Base-by-base conservation (phyloP, 2,113 vertebrate genomes). In the Anoura caudifer region DNA sequence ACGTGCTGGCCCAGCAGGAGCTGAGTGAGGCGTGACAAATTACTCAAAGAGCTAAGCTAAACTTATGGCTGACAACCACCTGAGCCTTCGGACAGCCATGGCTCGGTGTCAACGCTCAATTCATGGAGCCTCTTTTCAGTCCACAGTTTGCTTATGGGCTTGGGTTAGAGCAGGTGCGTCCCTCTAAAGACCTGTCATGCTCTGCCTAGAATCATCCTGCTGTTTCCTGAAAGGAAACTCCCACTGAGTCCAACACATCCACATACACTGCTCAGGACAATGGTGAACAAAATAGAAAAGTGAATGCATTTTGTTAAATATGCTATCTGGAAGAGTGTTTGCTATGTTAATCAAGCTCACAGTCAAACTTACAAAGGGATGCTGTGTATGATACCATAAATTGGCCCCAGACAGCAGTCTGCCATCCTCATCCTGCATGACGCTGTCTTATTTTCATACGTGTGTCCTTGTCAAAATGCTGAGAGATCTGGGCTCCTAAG, bases 1-100 rank as follows among this genome's bases (percentile, higher is more conserved):
- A 99, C 99, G 99, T 99, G 99, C 99, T 99, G 98, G 98, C 99
- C 98, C 99, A 99, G 99, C 99, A 98, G 99, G 99, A 98, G 98
- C 98, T 95, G 99, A 98, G 98, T 97, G 97, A 97, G 98, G 98
- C 99, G 99, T 99, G 99, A 99, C 99, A 99, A 99, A 99, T 99
- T 97, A 98, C 98, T 99, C 98, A 99, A 99, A 99, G 98, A 98
- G 98, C 98, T 98, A 98, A 97, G 98, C 98, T 98, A 98, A 98
- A 99, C 99, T 98, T 97, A 94, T 97, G 98, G 98, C 98, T 98
- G 99, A 98, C 98, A 98, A 97, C 99, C 99, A 99, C 99, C 99
- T 99, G 99, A 99, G 99, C 99, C 99, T 98, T 92, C 56, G 87
- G 98, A 98, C 98, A 79, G 97, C 98, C 94, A 59, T 86, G 84